phyloP scores from a whole-genome alignment of 2,888 invertebrate genomes.

The Nemurella pictetii region DNA sequence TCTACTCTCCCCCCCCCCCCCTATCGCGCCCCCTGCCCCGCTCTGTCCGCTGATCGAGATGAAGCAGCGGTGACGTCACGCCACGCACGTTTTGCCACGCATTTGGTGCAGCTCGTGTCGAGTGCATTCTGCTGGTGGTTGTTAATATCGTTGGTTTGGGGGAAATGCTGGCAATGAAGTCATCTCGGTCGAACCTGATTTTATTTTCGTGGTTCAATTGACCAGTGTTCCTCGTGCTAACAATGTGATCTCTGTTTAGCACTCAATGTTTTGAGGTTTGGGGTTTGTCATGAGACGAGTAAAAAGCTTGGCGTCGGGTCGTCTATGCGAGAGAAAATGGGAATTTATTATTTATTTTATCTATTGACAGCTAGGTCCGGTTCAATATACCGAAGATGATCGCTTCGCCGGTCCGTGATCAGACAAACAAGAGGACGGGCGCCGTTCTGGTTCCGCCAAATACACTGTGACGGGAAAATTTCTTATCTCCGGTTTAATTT shows the following conservation, averaged over 20 bases:
- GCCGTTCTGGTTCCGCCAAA: not conserved
- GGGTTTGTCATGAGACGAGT: no score
- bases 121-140: not conserved
- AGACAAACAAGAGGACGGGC: not conserved
- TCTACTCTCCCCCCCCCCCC: not conserved
- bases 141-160: not conserved
- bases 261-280: not conserved
- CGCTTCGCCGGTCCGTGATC: not conserved
- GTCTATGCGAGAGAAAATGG: not conserved
- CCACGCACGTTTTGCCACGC: not conserved
- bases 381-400: not conserved
- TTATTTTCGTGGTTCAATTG: no score
- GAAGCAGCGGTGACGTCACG: conserved; percentile 6
- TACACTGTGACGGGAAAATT: not conserved
- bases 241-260: no score
- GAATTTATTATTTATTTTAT: not conserved
- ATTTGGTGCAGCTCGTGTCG: not conserved
- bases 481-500: no score
- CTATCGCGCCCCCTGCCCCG: not conserved
- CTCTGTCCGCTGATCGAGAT: not conserved
- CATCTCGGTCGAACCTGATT: no score
- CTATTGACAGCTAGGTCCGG: not conserved
- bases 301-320: not conserved
- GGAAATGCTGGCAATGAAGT: no score
- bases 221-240: no score